These are phyloP conservation scores for Acipenser oxyrinchus DNA, from an alignment of 2,797 vertebrate species.

Conservation along the genomic window DNA sequence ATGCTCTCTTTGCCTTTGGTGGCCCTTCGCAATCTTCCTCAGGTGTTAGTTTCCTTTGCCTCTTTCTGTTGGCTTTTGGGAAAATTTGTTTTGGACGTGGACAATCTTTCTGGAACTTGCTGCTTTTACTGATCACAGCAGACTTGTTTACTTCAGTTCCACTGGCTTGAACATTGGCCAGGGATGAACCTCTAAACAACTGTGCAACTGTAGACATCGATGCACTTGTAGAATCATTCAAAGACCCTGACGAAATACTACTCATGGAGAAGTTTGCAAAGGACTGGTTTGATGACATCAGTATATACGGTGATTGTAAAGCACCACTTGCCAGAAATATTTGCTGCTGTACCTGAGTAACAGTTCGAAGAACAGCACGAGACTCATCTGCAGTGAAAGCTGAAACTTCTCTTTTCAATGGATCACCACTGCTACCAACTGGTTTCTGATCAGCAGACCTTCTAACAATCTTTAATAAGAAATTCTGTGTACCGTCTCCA, in stretches of 20 bases:
- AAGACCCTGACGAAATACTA: slow-evolving; percentile 41
- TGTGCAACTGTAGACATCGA: slow-evolving; percentile 26
- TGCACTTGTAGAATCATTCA: slow-evolving; percentile 37
- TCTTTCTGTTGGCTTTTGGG: slow-evolving; percentile 54
- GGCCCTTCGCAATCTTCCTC: slow-evolving; percentile 41
- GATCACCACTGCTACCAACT: slow-evolving; percentile 32
- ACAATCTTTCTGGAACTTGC: slow-evolving; percentile 26
- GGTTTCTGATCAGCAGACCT: slow-evolving; percentile 33
- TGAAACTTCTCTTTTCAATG: slow-evolving; percentile 36
- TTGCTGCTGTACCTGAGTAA: slow-evolving; percentile 42
- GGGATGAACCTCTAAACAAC: slow-evolving; percentile 35
- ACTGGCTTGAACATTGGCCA: slow-evolving; percentile 5
- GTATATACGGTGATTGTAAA: slow-evolving; percentile 59
- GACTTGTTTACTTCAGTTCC: slow-evolving; percentile 5
- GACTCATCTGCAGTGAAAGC: slow-evolving; percentile 40
- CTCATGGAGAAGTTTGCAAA: slow-evolving; percentile 35
- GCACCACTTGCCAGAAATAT: slow-evolving; percentile 54
- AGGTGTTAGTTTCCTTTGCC: slow-evolving; percentile 47
- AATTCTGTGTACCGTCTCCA: slow-evolving; percentile 50
- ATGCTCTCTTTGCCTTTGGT: slow-evolving; percentile 54
- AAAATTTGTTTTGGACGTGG: slow-evolving; percentile 36
- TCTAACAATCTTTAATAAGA: slow-evolving; percentile 53
- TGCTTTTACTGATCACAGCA: background rate
- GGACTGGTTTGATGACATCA: slow-evolving; percentile 55
- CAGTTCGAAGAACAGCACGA: slow-evolving; percentile 32